Conservation (phyloP, 1,140 invertebrate species). For the Nilaparvata lugens region DNA sequence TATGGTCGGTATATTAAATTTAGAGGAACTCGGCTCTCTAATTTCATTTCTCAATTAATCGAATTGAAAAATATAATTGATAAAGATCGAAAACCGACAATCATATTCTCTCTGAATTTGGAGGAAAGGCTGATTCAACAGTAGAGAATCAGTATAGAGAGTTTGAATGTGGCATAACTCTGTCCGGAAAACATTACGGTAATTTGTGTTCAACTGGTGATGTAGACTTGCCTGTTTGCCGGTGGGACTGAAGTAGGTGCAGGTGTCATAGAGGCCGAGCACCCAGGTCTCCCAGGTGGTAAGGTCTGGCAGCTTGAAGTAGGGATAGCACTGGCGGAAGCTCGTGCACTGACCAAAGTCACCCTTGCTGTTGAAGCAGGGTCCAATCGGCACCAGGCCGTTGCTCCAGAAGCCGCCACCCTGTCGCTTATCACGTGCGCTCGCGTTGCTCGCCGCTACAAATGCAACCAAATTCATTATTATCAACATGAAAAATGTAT, state of each 20-base stretch:
- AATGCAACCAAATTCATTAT: constrained; percentile 37
- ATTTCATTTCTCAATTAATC: too few relatives aligned
- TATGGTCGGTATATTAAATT: too few relatives aligned
- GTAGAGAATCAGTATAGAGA: too few relatives aligned
- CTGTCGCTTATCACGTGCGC: not conserved
- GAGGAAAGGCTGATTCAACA: too few relatives aligned
- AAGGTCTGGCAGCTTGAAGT: constrained; percentile 58
- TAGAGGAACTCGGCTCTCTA: too few relatives aligned
- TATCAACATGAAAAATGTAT: too few relatives aligned
- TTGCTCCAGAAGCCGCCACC: constrained; percentile 11
- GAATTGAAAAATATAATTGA: too few relatives aligned
- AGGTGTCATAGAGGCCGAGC: constrained; percentile 64
- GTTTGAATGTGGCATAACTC: too few relatives aligned
- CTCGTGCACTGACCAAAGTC: constrained; percentile 59
- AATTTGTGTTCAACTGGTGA: too few relatives aligned
- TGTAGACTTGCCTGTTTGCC: constrained; percentile 46
- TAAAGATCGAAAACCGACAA: too few relatives aligned
- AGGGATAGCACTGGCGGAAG: constrained; percentile 67
- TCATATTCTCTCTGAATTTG: too few relatives aligned
- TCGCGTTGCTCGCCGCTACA: not conserved
- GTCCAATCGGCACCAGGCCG: constrained; percentile 26
- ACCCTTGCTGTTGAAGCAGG: constrained; percentile 60
- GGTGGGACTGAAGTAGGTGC: constrained; percentile 56
- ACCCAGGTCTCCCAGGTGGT: constrained; percentile 57
- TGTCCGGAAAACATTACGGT: too few relatives aligned